phyloP scores from a whole-genome alignment of 2,888 invertebrate genomes.

The Gibbula magus region DNA sequence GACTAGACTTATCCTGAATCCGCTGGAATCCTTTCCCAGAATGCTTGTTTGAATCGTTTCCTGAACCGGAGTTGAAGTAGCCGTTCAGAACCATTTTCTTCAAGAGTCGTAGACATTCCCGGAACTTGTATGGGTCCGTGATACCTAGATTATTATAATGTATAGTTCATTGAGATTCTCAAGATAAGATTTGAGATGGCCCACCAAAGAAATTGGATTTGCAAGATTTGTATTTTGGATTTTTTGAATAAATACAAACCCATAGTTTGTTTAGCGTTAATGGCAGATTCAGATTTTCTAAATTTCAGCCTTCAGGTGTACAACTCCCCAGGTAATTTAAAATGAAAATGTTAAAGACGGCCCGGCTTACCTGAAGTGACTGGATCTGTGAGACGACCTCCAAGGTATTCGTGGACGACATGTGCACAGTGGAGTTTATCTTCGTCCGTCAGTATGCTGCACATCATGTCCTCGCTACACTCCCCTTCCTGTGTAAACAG shows the following conservation, averaged over 20 bases:
- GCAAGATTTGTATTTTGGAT: too few species aligned
- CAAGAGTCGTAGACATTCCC: constrained; percentile 67
- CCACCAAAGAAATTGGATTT: too few species aligned
- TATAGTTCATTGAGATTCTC: background rate
- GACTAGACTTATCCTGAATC: background rate
- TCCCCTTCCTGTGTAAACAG: constrained; percentile 30
- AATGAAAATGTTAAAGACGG: too few species aligned
- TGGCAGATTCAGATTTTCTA: too few species aligned
- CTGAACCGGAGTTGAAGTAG: constrained; percentile 33
- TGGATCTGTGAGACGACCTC: constrained; percentile 66
- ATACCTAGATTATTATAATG: constrained; percentile 52
- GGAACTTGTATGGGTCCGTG: constrained; percentile 66
- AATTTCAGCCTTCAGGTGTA: too few species aligned
- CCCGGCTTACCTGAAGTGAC: constrained; percentile 59
- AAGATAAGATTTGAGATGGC: background rate
- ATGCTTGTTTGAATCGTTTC: background rate
- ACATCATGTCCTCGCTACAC: constrained; percentile 38
- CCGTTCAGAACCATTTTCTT: constrained; percentile 55
- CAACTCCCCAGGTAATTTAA: background rate
- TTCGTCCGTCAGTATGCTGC: constrained; percentile 61
- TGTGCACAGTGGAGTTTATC: constrained; percentile 63
- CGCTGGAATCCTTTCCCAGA: background rate
- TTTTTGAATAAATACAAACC: too few species aligned
- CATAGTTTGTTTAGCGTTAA: too few species aligned
- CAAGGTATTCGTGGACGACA: constrained; percentile 64